Evolutionary conservation across 2,113 vertebrate genomes (phyloP), one percentile per base, ranked within the genome.

Genomic region (Tychaedon coryphoeus): DNA sequence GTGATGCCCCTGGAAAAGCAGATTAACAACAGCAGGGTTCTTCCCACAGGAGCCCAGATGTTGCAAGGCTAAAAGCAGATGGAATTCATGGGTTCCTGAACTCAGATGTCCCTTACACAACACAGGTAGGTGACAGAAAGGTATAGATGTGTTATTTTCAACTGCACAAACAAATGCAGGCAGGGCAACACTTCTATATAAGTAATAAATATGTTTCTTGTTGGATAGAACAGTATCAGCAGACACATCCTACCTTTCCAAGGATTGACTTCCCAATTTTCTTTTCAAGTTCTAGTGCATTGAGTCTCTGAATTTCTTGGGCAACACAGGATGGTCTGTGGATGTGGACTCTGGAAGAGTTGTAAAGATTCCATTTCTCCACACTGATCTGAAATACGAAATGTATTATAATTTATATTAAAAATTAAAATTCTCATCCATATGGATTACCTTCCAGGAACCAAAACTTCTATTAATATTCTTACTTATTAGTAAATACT

Each of bases 181-280:
- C 20, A 72, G 64, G 36, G 9, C 7, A 65, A 50, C 47, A 70
- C 3, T 10, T 53, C 31, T 51, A 12, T 10, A 4, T 34, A 92
- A 74, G 43, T 31, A 86, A 69, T 19, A 66, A 85, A 91, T 34
- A 76, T 19, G 4, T 8, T 70, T 70, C 42, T 65, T 89, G 14
- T 7, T 87, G 61, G 51, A 87, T 87, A 82, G 25, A 91, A 66
- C 20, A 89, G 25, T 38, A 87, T 75, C 72, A 79, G 29, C n/a
- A 92, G 40, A 67, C 9, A 17, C 48, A 48, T 65, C 14, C 43
- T 95, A 99, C 99, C 99, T 99, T 99, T 56, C 99, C 99, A 73
- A 99, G 98, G 88, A 99, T 78, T 9, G 99, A 99, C 95, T 99
- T 99, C 19, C 99, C 99, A 4, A 99, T 99, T 97, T 99, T 99